Percentiles rank a stretch among this genome's conserved stretches.
Conservation (phyloP, 1,140 invertebrate genomes). For the Carposina sasakii region DNA sequence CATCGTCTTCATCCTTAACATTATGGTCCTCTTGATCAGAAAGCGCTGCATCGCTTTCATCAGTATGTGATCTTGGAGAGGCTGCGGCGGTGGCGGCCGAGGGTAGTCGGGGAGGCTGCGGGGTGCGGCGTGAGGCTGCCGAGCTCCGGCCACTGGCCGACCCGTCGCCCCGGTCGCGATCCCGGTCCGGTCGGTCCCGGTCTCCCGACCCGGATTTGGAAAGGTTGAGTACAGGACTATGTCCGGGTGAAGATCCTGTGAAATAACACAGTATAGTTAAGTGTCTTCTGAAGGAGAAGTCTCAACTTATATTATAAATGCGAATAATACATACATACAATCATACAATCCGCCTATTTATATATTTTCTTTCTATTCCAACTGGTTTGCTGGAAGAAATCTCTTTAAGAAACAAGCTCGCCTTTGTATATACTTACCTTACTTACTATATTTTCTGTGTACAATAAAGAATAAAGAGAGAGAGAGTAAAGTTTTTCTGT, state of each 20-base stretch:
- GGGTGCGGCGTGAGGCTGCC: slow-evolving; percentile 70
- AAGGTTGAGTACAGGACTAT: slow-evolving; percentile 91
- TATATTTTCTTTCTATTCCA: no score
- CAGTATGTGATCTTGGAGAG: slow-evolving; percentile 78
- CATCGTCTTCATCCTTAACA: slow-evolving; percentile 90
- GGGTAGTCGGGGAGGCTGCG: slow-evolving; percentile 60
- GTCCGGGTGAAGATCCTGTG: slow-evolving; percentile 87
- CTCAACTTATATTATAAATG: no score
- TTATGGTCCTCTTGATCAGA: slow-evolving; percentile 84
- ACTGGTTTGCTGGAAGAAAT: no score
- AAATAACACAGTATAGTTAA: no score
- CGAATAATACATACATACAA: no score
- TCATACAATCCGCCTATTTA: no score
- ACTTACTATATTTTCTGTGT: no score
- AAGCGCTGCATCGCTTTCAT: slow-evolving; percentile 79
- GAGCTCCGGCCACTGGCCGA: slow-evolving; percentile 73
- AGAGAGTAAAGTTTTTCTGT: no score
- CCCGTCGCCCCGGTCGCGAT: slow-evolving; percentile 68
- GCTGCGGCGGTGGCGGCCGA: slow-evolving; percentile 66
- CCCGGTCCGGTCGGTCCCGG: slow-evolving; percentile 72
- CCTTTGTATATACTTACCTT: no score
- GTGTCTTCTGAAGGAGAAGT: no score
- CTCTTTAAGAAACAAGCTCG: no score
- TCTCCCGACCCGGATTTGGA: slow-evolving; percentile 87
- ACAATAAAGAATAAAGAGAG: no score